Percentiles rank a stretch among this genome's conserved stretches.
phyloP scores from a whole-genome alignment of 2,797 vertebrate species.

The Gallinago solitaria region DNA sequence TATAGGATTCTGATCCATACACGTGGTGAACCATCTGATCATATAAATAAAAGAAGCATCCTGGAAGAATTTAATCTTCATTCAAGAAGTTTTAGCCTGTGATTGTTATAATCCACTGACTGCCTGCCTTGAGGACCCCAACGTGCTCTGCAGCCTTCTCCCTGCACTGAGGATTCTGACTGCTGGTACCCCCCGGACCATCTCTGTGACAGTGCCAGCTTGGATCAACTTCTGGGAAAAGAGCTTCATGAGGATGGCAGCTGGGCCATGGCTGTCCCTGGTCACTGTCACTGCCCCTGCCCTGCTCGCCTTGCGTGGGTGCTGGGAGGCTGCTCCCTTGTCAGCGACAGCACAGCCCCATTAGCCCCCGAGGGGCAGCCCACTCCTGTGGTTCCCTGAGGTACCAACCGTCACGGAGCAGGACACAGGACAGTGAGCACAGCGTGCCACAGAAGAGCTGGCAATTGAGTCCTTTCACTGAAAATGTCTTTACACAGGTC shows the following conservation, averaged over 20 bases:
- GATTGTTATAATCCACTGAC: not conserved
- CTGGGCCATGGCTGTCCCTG: rapidly evolving
- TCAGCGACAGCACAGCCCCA: rapidly evolving
- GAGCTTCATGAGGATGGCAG: not conserved
- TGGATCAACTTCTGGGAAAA: not conserved
- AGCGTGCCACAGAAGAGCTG: not conserved
- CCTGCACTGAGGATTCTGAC: not conserved
- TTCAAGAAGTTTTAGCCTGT: not conserved
- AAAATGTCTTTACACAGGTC: not conserved
- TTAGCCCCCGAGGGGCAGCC: not conserved
- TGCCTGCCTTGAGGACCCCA: not conserved
- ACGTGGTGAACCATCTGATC: not conserved
- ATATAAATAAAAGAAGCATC: not conserved
- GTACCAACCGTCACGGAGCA: rapidly evolving
- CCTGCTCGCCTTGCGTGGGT: rapidly evolving
- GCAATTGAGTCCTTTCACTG: rapidly evolving
- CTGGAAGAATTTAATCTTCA: not conserved
- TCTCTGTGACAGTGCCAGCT: not conserved
- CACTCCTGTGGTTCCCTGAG: rapidly evolving
- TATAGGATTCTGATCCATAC: not conserved
- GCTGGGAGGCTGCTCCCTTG: not conserved
- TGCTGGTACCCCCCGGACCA: rapidly evolving
- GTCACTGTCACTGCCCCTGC: not conserved
- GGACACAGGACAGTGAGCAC: not conserved
- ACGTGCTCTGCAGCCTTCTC: not conserved